These are phyloP conservation scores for Oxystoma pomonae DNA, from an alignment of 2,888 invertebrate species.

Conservation along the genomic window DNA sequence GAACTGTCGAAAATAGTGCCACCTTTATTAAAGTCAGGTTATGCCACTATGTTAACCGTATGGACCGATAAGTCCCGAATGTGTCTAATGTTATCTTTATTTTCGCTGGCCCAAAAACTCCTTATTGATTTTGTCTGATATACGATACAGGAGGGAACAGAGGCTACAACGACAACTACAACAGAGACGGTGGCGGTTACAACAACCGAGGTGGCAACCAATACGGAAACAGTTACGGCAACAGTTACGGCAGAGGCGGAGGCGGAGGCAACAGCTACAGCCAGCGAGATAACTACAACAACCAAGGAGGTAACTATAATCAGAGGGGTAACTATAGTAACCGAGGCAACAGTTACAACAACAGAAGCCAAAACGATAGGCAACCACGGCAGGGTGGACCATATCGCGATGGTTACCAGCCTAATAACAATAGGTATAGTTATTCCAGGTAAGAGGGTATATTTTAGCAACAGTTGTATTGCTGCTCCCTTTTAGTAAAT, in stretches of 20 bases:
- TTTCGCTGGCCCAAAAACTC: too few relatives aligned
- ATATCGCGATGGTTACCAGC: conserved; percentile 37
- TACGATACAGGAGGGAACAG: not conserved
- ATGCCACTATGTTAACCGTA: too few relatives aligned
- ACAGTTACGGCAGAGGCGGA: not conserved
- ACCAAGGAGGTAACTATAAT: conserved; percentile 7
- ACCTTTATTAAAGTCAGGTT: too few relatives aligned
- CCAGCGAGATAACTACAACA: conserved; percentile 21
- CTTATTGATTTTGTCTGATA: too few relatives aligned
- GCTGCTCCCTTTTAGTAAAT: too few relatives aligned
- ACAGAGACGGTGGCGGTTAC: not conserved
- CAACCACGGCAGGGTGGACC: conserved; percentile 37
- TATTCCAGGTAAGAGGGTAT: conserved; percentile 26
- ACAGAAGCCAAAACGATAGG: conserved; percentile 11
- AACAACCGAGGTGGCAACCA: conserved; percentile 25
- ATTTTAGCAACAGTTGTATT: not conserved
- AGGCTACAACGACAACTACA: not conserved
- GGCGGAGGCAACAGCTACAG: conserved; percentile 14
- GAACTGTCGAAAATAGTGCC: too few relatives aligned
- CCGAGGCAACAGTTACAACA: conserved; percentile 15
- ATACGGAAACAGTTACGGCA: conserved; percentile 25
- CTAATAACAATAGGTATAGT: conserved; percentile 26
- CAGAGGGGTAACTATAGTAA: conserved; percentile 19
- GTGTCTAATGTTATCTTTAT: too few relatives aligned
- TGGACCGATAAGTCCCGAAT: too few relatives aligned